These are phyloP conservation scores for Pongo pygmaeus DNA, from an alignment of 2,113 vertebrate species.

Conservation along the genomic window DNA sequence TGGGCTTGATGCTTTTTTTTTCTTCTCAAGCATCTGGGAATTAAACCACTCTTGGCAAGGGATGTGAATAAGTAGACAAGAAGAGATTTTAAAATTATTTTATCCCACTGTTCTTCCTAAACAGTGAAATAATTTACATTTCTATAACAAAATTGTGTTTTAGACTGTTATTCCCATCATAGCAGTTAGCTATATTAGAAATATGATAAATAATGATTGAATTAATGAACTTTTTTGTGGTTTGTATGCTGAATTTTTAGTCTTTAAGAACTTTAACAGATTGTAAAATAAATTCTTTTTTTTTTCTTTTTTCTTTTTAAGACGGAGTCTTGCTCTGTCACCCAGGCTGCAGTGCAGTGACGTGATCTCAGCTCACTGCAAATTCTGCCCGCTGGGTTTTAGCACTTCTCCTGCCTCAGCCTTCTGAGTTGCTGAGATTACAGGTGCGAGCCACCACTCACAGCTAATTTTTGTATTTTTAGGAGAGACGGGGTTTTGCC, in stretches of 20 bases:
- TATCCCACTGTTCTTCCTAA: neutral
- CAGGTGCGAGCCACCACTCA: too few species aligned
- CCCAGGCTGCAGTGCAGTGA: too few species aligned
- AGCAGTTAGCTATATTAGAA: neutral
- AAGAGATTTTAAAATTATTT: neutral
- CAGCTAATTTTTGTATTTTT: too few species aligned
- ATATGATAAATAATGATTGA: neutral
- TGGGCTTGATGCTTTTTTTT: neutral
- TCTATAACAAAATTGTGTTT: neutral
- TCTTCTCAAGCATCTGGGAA: constrained; percentile 1
- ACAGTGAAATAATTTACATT: constrained; percentile 12
- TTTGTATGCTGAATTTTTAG: neutral
- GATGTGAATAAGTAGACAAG: neutral
- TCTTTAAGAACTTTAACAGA: neutral
- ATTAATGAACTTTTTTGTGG: neutral
- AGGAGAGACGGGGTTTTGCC: too few species aligned
- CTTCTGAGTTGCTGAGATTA: too few species aligned
- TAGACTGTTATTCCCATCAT: neutral
- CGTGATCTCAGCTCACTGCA: too few species aligned
- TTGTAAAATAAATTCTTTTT: neutral
- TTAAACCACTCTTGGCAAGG: neutral
- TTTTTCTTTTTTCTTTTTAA: too few species aligned
- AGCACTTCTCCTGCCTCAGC: too few species aligned
- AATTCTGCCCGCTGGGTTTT: too few species aligned
- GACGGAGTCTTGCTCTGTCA: too few species aligned